Conservation (phyloP, 2,113 vertebrate genomes). For the Echinops telfairi region DNA sequence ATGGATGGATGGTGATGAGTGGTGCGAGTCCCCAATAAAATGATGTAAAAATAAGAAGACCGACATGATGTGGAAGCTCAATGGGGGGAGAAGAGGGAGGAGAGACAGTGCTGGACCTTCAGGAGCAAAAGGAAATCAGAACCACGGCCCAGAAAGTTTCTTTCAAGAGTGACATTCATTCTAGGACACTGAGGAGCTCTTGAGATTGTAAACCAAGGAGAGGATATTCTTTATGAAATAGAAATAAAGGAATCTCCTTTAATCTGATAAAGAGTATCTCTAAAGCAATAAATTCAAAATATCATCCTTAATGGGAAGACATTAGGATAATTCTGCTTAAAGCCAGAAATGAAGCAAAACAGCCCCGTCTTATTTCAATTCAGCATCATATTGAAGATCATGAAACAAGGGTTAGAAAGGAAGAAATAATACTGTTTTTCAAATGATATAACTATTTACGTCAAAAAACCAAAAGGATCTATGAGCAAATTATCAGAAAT, state of each 20-base stretch:
- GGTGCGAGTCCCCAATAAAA: too few species aligned
- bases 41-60: too few species aligned
- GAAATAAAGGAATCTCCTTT: neutral
- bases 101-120: neutral
- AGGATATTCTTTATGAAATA: constrained; percentile 30
- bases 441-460: neutral
- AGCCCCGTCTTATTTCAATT: constrained; percentile 10
- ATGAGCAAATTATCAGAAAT: constrained; percentile 16
- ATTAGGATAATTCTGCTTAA: constrained; percentile 26
- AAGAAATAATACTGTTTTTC: constrained; percentile 50
- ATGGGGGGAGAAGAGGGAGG: neutral
- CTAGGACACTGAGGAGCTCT: neutral
- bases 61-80: neutral
- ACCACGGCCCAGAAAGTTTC: neutral
- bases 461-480: neutral
- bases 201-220: neutral
- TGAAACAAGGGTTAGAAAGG: neutral
- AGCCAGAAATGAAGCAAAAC: constrained; percentile 15
- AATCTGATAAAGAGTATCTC: constrained; percentile 31
- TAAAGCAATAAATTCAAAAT: constrained; percentile 30
- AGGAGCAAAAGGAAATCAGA: neutral
- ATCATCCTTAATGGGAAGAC: neutral
- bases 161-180: neutral
- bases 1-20: too few species aligned
- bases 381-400: neutral